Evolutionary conservation across 2,888 invertebrate species (phyloP), one percentile per base, ranked within the genome.

Genomic region (Miltochrista miniata): DNA sequence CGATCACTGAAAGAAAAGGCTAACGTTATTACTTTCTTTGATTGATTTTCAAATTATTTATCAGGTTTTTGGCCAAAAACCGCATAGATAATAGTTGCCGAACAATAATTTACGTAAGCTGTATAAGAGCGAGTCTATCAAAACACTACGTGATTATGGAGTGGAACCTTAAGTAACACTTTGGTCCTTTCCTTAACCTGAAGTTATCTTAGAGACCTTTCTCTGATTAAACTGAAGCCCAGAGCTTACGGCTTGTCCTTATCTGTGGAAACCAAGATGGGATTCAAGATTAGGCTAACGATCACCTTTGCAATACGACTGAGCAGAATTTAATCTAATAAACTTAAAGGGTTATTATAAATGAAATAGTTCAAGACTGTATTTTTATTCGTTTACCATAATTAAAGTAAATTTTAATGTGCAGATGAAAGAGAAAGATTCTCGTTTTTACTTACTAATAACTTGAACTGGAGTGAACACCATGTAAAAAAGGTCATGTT

Each of bases 221-320:
- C 35, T 66, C 59, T 63, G 66, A 68, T 69, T 66, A 66, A 33
- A 57, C 42, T 29, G 33, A 48, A 55, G 65, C 45, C 35, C 34
- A 47, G 36, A 48, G 56, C 43, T 59, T 46, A 33, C 15, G 39
- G 47, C 41, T 52, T 29, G 40, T 31, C 35, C n/a, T 57, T 66
- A 62, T 69, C 69, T 57, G 24, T 14, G 49, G 13, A 59, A 57
- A 52, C 51, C 44, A 14, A 42, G 57, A 62, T 69, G 39, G 54
- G 14, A 24, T 38, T 34, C n/a, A 24, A 62, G 69, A 68, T 66
- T 43, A 54, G 1, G 38, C n/a, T n/a, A n/a, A n/a, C 41, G 36
- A 45, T 29, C 38, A 47, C 47, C 41, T 47, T 51, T 33, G 51
- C 37, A 47, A 40, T 45, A 48, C 13, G 37, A 18, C 38, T 33